Evolutionary conservation across 2,113 vertebrate species (phyloP), one percentile per base, ranked within the genome.

Genomic region (Lepus europaeus): DNA sequence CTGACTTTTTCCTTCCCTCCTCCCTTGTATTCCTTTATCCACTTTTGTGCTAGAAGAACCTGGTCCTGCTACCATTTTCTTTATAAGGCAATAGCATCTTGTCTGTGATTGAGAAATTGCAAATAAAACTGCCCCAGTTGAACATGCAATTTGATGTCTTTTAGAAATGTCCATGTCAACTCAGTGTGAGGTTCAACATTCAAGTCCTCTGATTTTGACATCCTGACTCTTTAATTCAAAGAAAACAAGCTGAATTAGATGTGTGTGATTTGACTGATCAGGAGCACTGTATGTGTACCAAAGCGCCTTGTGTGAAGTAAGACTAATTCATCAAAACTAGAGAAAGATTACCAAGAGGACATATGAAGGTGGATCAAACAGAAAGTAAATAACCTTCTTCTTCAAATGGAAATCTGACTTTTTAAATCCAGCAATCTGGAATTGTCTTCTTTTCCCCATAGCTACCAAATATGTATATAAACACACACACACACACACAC

Each of bases 81-180:
- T 82, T 83, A 85, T 36, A 87, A 93, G 96, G 7, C 72, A 97
- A 96, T 96, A 39, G 10, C 68, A 96, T 69, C 74, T 93, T 93
- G 5, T 90, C 53, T 80, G 23, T 23, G 64, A 90, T 94, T 91
- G 87, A 96, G 87, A 98, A 97, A 96, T 31, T 74, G 27, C 68
- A 94, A 90, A 49, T 53, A 95, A 96, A 96, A 91, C 77, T 87
- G 4, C 69, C 77, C 82, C 81, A 90, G 86, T 45, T 20, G 45
- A 90, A 29, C 92, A 94, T 95, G 77, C 61, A 97, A 83, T 96
- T 95, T 92, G 68, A 93, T 95, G 45, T 92, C 53, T 88, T 89
- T 85, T 86, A 56, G 82, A 45, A 17, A 93, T 96, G 56, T 80
- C 91, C 61, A 13, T 96, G 93, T 86, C 33, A 96, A 85, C 86